Conservation (phyloP, 2,113 vertebrate species). For the Ahaetulla prasina region DNA sequence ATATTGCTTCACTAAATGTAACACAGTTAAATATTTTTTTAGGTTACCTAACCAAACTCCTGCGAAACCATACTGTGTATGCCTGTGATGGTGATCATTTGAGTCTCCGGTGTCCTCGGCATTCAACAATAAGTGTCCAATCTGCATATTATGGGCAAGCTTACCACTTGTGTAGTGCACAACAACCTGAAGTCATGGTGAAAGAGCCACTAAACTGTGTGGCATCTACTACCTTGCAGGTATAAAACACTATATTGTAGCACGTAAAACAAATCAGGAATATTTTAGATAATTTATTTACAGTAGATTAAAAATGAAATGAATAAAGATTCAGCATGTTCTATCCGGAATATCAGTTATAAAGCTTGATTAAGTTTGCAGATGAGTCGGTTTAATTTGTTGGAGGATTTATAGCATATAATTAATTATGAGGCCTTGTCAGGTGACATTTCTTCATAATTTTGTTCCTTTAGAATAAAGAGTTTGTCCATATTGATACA, state of each 20-base stretch:
- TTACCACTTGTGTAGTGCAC: conserved; percentile 62
- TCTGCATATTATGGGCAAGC: conserved; percentile 86
- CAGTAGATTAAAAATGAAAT: background rate
- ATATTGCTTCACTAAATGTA: conserved; percentile 53
- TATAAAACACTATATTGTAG: conserved; percentile 48
- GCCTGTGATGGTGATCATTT: conserved; percentile 86
- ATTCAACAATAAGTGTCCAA: conserved; percentile 89
- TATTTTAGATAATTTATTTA: background rate
- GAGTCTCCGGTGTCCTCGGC: conserved; percentile 86
- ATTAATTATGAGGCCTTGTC: background rate
- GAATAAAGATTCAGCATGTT: background rate
- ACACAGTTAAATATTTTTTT: conserved; percentile 65
- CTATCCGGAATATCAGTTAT: background rate
- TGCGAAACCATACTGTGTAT: conserved; percentile 85
- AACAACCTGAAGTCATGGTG: conserved; percentile 54
- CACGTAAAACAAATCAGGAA: background rate
- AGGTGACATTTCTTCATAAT: background rate
- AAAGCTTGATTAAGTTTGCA: conserved; percentile 1
- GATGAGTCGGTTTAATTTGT: background rate
- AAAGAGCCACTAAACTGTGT: conserved; percentile 74
- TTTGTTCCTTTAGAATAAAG: background rate
- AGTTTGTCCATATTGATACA: background rate
- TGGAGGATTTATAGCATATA: background rate
- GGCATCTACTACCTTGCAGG: conserved; percentile 87
- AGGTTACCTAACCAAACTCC: conserved; percentile 93